Conservation (phyloP, 2,888 invertebrate genomes). For the Gandaritis pyraliata region DNA sequence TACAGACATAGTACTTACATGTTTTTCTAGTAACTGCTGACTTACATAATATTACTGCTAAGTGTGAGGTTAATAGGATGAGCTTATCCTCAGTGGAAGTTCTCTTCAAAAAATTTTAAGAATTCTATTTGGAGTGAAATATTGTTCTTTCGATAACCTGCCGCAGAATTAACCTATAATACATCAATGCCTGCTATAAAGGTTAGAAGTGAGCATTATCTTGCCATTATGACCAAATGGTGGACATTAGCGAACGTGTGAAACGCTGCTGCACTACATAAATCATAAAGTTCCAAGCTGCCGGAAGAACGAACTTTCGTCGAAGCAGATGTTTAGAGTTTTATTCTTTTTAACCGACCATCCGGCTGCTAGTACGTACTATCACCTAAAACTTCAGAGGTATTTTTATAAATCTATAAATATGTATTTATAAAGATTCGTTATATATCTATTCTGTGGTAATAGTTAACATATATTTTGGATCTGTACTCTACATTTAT, state of each 20-base stretch:
- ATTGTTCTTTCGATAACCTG: conserved; percentile 3
- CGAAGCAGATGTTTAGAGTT: conserved; percentile 55
- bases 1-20: too few species aligned
- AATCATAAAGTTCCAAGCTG: conserved; percentile 67
- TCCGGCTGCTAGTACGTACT: neutral
- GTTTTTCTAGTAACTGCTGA: neutral
- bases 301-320: conserved; percentile 54
- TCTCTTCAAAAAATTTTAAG: too few species aligned
- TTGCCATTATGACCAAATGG: conserved; percentile 58
- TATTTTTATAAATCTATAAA: neutral
- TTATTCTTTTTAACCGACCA: conserved; percentile 13
- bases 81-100: too few species aligned
- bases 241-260: conserved; percentile 55
- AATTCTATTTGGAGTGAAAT: too few species aligned
- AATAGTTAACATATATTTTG: too few species aligned
- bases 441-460: too few species aligned
- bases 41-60: neutral
- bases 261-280: conserved; percentile 49
- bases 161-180: conserved; percentile 20
- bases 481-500: too few species aligned
- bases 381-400: neutral
- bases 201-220: conserved; percentile 54
- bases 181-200: conserved; percentile 43
- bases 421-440: too few species aligned
- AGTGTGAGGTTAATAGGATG: too few species aligned